Percentiles rank a stretch among this genome's conserved stretches.
Evolutionary conservation across 2,797 vertebrate species (phyloP).

Genomic region (Catamblyrhynchus diadema): DNA sequence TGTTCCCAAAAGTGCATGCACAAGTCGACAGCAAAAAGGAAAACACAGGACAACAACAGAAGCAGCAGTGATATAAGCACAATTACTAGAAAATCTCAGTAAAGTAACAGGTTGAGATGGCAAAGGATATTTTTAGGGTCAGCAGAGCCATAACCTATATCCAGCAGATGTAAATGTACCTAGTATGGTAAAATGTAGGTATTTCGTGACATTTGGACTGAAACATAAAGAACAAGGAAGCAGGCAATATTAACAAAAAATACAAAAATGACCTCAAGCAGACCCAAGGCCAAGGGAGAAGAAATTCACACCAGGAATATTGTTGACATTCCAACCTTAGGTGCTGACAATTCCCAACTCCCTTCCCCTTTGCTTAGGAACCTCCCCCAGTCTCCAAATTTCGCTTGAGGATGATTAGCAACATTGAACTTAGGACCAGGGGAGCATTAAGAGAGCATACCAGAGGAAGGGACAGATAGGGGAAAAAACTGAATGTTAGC

Average conservation of each 20-base stretch:
- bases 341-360: background rate
- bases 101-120: background rate
- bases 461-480: background rate
- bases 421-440: background rate
- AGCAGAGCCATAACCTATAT: background rate
- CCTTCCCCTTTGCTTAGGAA: background rate
- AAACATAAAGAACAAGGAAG: background rate
- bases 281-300: background rate
- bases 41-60: background rate
- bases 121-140: background rate
- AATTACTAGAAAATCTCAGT: background rate
- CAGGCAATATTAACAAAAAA: background rate
- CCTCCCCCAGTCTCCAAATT: background rate
- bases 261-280: background rate
- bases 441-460: background rate
- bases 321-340: background rate
- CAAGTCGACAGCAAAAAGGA: background rate
- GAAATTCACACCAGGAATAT: background rate
- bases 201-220: accelerated
- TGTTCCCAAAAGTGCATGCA: background rate
- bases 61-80: background rate
- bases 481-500: background rate
- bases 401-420: background rate
- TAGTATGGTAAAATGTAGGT: accelerated
- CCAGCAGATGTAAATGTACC: background rate